phyloP scores from a whole-genome alignment of 2,888 invertebrate genomes.

The Dryocosmus kuriphilus region DNA sequence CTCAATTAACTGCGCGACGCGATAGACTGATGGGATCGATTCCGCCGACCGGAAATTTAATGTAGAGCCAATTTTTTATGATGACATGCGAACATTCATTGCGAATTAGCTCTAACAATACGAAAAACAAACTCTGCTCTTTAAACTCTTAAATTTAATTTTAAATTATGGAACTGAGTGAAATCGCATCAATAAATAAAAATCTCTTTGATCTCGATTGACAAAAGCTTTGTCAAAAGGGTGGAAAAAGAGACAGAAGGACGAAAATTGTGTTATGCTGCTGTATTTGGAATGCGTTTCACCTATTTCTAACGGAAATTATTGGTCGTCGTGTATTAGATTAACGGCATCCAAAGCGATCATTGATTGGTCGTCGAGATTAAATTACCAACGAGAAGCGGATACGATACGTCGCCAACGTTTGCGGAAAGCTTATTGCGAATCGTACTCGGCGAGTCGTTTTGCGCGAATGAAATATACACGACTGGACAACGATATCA shows the following conservation, averaged over 20 bases:
- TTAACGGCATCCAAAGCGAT: conserved; percentile 12
- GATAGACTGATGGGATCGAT: conserved; percentile 26
- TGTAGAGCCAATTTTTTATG: background rate
- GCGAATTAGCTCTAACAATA: background rate
- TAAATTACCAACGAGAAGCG: conserved; percentile 22
- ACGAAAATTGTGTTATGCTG: conserved; percentile 12
- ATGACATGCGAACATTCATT: conserved; percentile 26
- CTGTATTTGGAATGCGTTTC: conserved; percentile 18
- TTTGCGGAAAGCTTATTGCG: conserved; percentile 36
- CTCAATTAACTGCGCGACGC: conserved; percentile 32
- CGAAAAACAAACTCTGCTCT: background rate
- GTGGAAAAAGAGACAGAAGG: conserved; percentile 18
- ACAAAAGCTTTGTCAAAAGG: conserved; percentile 5
- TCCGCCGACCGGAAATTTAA: conserved; percentile 9
- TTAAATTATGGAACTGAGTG: background rate
- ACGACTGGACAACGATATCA: conserved; percentile 39
- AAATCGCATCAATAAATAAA: conserved; percentile 33
- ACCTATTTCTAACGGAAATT: conserved; percentile 8
- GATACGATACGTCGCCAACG: conserved; percentile 22
- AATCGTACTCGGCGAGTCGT: conserved; percentile 6
- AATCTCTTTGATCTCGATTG: conserved; percentile 24
- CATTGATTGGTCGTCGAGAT: conserved; percentile 19
- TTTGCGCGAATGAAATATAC: conserved; percentile 29
- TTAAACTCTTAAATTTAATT: background rate
- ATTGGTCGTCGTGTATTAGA: conserved; percentile 22